Conservation (phyloP, 2,113 vertebrate species). For the Pholis gunnellus region DNA sequence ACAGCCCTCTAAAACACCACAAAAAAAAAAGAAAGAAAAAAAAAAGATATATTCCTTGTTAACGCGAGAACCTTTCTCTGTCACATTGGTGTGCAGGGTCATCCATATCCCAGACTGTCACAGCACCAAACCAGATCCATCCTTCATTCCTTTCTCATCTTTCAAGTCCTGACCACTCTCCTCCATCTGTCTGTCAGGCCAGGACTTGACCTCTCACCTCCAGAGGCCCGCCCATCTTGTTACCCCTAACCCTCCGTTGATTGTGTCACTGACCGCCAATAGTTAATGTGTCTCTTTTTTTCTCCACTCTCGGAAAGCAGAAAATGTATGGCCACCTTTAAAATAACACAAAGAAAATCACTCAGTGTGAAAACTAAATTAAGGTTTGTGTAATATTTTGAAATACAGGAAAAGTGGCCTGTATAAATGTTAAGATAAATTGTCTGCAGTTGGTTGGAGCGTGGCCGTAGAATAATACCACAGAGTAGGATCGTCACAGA, state of each 20-base stretch:
- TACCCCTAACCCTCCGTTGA: conserved; percentile 70
- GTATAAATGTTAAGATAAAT: conserved; percentile 1
- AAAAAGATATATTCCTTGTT: conserved; percentile 3
- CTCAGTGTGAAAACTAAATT: conserved; percentile 5
- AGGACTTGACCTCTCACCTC: conserved; percentile 76
- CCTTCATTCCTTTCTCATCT: conserved; percentile 78
- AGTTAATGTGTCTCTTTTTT: conserved; percentile 22
- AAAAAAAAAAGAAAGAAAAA: neutral
- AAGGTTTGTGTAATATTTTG: neutral
- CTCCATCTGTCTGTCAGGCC: conserved; percentile 80
- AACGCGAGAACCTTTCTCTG: conserved; percentile 37
- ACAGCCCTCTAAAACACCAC: neutral
- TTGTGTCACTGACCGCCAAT: conserved; percentile 67
- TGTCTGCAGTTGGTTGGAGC: neutral
- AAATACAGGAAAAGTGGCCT: neutral
- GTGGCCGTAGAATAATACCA: neutral
- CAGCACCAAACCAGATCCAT: conserved; percentile 68
- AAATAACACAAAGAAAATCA: neutral
- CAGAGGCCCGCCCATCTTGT: conserved; percentile 73
- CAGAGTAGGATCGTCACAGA: neutral
- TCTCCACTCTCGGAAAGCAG: neutral
- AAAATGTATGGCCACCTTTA: neutral
- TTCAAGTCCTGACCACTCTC: conserved; percentile 76
- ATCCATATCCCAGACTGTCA: conserved; percentile 81
- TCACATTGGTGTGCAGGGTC: conserved; percentile 70